phyloP scores from a whole-genome alignment of 2,113 vertebrate species.

The Lates calcarifer region DNA sequence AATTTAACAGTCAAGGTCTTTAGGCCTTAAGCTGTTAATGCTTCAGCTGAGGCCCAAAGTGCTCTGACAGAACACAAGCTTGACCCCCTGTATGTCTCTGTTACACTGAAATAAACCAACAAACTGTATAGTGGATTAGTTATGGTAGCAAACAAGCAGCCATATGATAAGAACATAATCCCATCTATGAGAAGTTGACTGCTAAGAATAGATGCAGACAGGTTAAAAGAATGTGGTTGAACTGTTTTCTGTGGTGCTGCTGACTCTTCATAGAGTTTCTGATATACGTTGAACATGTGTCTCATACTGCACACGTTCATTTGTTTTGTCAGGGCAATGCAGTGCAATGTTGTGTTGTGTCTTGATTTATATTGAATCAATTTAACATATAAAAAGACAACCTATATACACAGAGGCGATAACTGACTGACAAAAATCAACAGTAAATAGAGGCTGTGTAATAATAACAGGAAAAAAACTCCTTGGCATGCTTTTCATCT shows the following conservation, averaged over 20 bases:
- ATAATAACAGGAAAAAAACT: neutral
- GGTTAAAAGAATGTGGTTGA: neutral
- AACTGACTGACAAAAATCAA: too few species aligned
- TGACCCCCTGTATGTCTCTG: constrained; percentile 31
- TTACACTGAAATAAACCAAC: constrained; percentile 8
- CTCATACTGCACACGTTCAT: neutral
- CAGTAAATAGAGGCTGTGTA: neutral
- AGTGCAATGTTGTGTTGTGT: too few species aligned
- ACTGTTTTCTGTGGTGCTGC: neutral
- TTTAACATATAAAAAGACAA: too few species aligned
- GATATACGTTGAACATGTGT: neutral
- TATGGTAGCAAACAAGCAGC: constrained; percentile 8
- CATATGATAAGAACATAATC: constrained; percentile 33
- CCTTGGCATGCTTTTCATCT: too few species aligned
- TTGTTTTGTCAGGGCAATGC: neutral
- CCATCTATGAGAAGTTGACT: neutral
- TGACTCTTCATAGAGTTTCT: neutral
- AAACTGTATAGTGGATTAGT: constrained; percentile 32
- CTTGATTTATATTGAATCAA: neutral
- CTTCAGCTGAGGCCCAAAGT: constrained; percentile 51
- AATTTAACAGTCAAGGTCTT: constrained; percentile 71
- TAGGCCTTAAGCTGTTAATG: constrained; percentile 71
- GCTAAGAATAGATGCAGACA: neutral
- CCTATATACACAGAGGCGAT: too few species aligned
- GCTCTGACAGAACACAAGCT: constrained; percentile 29